These are phyloP conservation scores for Misgurnus mizolepis DNA, from an alignment of 2,113 vertebrate genomes.

Conservation along the genomic window DNA sequence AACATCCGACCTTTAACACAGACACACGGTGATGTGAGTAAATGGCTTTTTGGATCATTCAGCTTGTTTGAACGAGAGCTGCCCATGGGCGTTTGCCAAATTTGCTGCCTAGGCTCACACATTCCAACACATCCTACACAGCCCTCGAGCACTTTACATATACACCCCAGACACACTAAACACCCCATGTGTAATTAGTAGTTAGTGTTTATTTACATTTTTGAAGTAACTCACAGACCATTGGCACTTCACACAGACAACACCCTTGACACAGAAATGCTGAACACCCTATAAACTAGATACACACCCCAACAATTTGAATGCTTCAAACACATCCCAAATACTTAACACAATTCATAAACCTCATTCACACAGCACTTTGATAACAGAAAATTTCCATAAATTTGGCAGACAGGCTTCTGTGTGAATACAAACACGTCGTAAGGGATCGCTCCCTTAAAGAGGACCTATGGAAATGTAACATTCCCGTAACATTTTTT, in stretches of 20 bases:
- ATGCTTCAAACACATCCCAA: too few relatives aligned
- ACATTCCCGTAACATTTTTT: too few relatives aligned
- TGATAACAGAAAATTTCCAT: too few relatives aligned
- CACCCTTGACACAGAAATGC: too few relatives aligned
- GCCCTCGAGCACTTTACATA: not conserved
- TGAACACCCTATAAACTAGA: not conserved
- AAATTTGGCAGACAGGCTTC: too few relatives aligned
- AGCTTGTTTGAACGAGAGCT: constrained; percentile 44
- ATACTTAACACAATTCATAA: not conserved
- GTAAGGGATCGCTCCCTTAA: too few relatives aligned
- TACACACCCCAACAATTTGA: not conserved
- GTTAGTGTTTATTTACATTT: too few relatives aligned
- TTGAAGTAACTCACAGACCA: too few relatives aligned
- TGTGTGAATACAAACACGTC: too few relatives aligned
- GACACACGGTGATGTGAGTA: constrained; percentile 25
- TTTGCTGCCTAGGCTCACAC: constrained; percentile 13
- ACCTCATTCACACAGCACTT: too few relatives aligned
- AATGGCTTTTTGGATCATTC: constrained; percentile 37
- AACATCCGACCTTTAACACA: constrained; percentile 55
- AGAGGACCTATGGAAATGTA: too few relatives aligned
- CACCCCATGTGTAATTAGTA: not conserved
- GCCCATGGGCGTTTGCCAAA: constrained; percentile 48
- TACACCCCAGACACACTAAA: not conserved
- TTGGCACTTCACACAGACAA: too few relatives aligned
- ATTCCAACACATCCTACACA: not conserved